A percentile compares a stretch with the other conserved stretches of the same genome.
phyloP scores from a whole-genome alignment of 2,888 invertebrate genomes.

The Argynnis bischoffii region DNA sequence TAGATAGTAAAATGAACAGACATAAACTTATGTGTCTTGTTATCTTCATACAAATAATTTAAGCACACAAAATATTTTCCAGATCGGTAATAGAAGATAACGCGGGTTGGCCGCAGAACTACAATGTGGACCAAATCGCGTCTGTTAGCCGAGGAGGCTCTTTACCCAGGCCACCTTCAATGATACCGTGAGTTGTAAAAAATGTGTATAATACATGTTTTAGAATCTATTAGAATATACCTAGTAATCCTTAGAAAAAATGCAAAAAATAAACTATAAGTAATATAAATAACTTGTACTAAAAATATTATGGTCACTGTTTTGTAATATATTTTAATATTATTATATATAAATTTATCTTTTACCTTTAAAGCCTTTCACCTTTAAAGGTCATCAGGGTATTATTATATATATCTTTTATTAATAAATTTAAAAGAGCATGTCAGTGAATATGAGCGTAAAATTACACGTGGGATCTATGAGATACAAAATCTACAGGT shows the following conservation, averaged over 20 bases:
- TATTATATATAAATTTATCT: neutral
- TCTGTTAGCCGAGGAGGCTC: constrained; percentile 77
- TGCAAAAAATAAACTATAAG: too few species aligned
- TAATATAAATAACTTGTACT: too few species aligned
- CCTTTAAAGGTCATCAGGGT: constrained; percentile 10
- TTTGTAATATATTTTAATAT: neutral
- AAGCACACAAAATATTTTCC: constrained; percentile 45
- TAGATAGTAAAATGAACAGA: too few species aligned
- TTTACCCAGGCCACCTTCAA: constrained; percentile 74
- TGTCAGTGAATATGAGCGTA: constrained; percentile 10
- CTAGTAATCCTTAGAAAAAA: too few species aligned
- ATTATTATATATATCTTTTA: neutral
- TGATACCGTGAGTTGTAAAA: constrained; percentile 70
- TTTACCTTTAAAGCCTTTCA: neutral
- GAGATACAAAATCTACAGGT: neutral
- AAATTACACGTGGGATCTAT: constrained; percentile 14
- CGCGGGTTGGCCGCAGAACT: constrained; percentile 79
- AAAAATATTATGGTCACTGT: too few species aligned
- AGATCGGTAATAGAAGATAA: constrained; percentile 82
- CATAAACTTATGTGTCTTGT: too few species aligned
- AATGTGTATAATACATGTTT: neutral
- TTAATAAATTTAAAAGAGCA: neutral
- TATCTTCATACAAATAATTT: too few species aligned
- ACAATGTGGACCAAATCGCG: constrained; percentile 79
- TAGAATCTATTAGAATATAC: neutral